Evolutionary conservation across 2,113 vertebrate species (phyloP), one percentile per base, ranked within the genome.

Genomic region (Pollachius pollachius): DNA sequence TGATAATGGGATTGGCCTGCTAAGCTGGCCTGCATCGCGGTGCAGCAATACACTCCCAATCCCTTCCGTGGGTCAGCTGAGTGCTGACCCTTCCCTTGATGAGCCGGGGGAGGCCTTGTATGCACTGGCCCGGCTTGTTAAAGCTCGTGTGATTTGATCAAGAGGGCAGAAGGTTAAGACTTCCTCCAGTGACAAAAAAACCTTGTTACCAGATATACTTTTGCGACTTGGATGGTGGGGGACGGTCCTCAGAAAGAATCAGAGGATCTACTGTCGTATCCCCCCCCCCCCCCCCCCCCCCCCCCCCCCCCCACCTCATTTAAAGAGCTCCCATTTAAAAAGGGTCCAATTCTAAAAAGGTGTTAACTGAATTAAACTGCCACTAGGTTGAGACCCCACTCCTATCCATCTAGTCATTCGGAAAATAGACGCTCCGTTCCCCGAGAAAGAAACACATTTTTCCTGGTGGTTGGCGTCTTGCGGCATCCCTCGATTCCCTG

Each of bases 1-100:
- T 88, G 74, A 86, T 88, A 82, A 88, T 83, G 76, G 76, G 77
- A 88, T 86, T 85, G 78, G 79, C 62, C 41, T 13, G 23, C 76
- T 84, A 85, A 89, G 79, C 77, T 48, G 15, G 70, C 76, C 77
- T 81, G 80, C 65, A 48, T 81, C 63, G 3, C 68, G 8, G 54
- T 78, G 34, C 69, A 34, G 73, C 79, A 78, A 87, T 81, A 77
- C 84, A 83, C 84, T 81, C 76, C 78, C 84, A 83, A 83, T 81
- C 76, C 73, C 68, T 74, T 74, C 80, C 48, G 62, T 67, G 64
- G 83, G 78, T 85, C 79, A 61, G 61, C 74, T 75, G 84, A 88
- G 77, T 58, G 61, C 74, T 75, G 84, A 88, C 77, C 83, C 83
- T 61, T 81, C 72, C 71, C 79, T 84, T 77, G 78, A 84, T 64